Evolutionary conservation across 1,140 invertebrate species (phyloP).

Genomic region (Adelges cooleyi): DNA sequence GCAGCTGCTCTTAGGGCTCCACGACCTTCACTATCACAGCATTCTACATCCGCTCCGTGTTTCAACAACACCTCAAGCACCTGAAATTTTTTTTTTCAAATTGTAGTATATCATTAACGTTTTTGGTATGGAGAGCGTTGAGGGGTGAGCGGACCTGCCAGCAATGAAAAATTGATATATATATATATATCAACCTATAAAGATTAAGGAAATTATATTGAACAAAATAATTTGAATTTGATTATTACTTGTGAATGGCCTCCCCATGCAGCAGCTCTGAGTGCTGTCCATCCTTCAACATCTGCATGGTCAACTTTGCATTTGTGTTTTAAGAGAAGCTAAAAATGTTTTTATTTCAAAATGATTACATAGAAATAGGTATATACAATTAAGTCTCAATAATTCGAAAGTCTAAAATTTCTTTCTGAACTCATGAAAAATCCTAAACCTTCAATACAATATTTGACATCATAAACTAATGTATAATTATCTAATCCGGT

Average conservation of each 20-base stretch:
- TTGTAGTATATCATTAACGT: too few relatives aligned
- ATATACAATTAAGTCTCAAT: background rate
- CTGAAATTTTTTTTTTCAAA: too few relatives aligned
- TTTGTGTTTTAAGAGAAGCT: constrained; percentile 56
- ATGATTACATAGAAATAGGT: background rate
- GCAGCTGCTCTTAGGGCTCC: constrained; percentile 67
- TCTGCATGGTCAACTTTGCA: constrained; percentile 72
- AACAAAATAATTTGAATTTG: background rate
- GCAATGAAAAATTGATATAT: too few relatives aligned
- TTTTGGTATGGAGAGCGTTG: too few relatives aligned
- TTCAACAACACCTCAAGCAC: constrained; percentile 71
- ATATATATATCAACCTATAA: too few relatives aligned
- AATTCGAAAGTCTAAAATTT: too few relatives aligned
- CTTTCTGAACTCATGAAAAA: too few relatives aligned
- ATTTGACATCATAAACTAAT: too few relatives aligned
- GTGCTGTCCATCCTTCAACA: constrained; percentile 77
- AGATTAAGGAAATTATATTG: too few relatives aligned
- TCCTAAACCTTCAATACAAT: too few relatives aligned
- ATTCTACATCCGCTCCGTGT: constrained; percentile 68
- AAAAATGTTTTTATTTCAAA: constrained; percentile 1
- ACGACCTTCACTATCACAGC: constrained; percentile 59
- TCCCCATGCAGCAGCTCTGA: constrained; percentile 80
- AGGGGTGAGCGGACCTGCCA: too few relatives aligned
- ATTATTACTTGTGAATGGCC: constrained; percentile 70
- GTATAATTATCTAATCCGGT: too few relatives aligned